Evolutionary conservation across 2,113 vertebrate genomes (phyloP), one percentile per base, ranked within the genome.

Genomic region (Notothenia rossii): DNA sequence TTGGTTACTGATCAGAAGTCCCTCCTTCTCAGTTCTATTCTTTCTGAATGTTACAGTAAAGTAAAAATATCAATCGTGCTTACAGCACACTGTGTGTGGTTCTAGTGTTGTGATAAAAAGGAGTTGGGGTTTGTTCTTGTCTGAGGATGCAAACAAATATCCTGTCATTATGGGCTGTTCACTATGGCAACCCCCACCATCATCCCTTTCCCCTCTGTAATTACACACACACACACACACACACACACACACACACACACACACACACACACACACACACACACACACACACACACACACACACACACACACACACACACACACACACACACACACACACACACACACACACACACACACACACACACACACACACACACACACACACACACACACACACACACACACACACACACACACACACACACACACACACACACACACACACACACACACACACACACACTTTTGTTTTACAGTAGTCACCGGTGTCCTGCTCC

Each of bases 101-200:
- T 73, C n/a, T 36, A 20, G 10, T 67, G 72, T 66, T 82, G 68
- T 70, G 53, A 83, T 83, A 65, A 62, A 67, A 66, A 70, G 59
- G 73, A 70, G 45, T 45, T 66, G 58, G 36, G 46, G n/a, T 45
- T 74, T 33, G 10, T 50, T 55, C 18, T 77, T 81, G 79, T 75
- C 56, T 72, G 67, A 88, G 73, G 71, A 81, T 67, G 66, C 48
- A 53, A 58, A 36, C 2, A 84, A 82, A 79, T 72, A 80, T 87
- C 81, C 89, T 78, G 72, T 89, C 63, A 89, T 93, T 91, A 87
- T 87, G 84, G 89, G 70, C 79, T 72, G 56, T 83, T 86, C 65
- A 74, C 88, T 71, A 83, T 81, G 63, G 75, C 79, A 90, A 93
- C 89, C 72, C 12, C 83, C 80, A 79, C 77, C 64, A 84, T 75